Conservation (phyloP, 2,113 vertebrate species). For the Leiothrix lutea region DNA sequence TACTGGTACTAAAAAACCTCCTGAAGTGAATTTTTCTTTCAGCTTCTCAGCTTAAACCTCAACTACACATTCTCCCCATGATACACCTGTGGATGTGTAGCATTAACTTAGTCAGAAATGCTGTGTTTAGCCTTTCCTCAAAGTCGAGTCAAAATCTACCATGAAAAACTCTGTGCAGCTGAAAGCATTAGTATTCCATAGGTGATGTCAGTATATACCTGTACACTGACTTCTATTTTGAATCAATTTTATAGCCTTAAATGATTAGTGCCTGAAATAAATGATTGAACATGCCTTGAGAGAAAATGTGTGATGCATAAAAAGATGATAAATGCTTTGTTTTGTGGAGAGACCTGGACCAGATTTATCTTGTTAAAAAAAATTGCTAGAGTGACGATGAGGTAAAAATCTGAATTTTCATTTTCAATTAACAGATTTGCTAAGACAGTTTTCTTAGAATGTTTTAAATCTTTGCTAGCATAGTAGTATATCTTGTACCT, state of each 20-base stretch:
- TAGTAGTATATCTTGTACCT: not conserved
- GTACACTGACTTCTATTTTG: conserved; percentile 52
- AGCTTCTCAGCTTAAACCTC: not conserved
- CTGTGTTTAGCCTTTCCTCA: conserved; percentile 23
- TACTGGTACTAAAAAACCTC: not conserved
- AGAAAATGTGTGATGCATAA: conserved; percentile 55
- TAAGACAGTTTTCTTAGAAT: not conserved
- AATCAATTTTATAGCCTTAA: conserved; percentile 64
- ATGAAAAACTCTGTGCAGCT: not conserved
- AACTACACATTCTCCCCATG: not conserved
- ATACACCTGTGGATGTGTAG: not conserved
- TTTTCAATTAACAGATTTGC: not conserved
- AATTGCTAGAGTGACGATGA: not conserved
- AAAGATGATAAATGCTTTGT: not conserved
- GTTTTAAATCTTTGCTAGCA: not conserved
- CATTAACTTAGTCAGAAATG: not conserved
- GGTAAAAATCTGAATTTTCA: conserved; percentile 24
- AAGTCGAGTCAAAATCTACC: not conserved
- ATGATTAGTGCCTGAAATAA: conserved; percentile 63
- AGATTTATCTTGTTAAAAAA: conserved; percentile 17
- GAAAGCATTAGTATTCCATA: conserved; percentile 39
- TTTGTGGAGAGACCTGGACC: conserved; percentile 17
- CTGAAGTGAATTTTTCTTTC: not conserved
- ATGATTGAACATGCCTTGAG: conserved; percentile 49
- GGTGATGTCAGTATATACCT: conserved; percentile 10